phyloP scores from a whole-genome alignment of 2,113 vertebrate genomes.

The Turdus rufiventris region DNA sequence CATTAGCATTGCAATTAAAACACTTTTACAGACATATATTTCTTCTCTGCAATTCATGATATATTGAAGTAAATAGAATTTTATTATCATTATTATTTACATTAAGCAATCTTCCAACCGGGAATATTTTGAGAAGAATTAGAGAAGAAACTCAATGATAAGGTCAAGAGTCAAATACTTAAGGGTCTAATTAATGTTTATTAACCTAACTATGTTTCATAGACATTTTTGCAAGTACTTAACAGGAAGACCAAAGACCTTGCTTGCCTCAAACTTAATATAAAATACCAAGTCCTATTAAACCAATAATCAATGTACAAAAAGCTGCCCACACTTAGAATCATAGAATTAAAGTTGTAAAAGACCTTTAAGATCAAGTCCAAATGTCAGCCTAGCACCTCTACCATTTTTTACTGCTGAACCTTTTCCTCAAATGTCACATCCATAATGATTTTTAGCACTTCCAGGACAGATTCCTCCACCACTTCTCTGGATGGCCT shows the following conservation, averaged over 20 bases:
- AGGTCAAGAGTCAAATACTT: not conserved
- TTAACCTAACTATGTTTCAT: not conserved
- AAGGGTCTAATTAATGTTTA: not conserved
- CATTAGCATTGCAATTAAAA: not conserved
- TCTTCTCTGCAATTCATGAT: not conserved
- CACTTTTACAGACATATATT: not conserved
- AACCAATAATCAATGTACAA: not conserved
- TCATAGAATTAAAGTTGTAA: not conserved
- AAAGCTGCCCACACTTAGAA: rapidly evolving
- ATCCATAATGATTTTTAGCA: not conserved
- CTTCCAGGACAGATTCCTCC: not conserved
- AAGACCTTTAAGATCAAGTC: not conserved
- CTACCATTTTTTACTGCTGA: not conserved
- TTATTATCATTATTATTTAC: not conserved
- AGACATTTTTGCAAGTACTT: not conserved
- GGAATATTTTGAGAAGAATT: not conserved
- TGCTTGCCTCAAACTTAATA: not conserved
- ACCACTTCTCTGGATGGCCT: not conserved
- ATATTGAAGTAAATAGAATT: not conserved
- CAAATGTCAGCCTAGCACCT: not conserved
- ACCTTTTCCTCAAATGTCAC: not conserved
- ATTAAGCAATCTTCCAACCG: not conserved
- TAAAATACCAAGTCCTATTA: not conserved
- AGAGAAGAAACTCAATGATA: not conserved
- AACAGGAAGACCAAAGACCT: not conserved